Base-by-base conservation (phyloP, 2,888 invertebrate genomes). In the Dolomedes plantarius region DNA sequence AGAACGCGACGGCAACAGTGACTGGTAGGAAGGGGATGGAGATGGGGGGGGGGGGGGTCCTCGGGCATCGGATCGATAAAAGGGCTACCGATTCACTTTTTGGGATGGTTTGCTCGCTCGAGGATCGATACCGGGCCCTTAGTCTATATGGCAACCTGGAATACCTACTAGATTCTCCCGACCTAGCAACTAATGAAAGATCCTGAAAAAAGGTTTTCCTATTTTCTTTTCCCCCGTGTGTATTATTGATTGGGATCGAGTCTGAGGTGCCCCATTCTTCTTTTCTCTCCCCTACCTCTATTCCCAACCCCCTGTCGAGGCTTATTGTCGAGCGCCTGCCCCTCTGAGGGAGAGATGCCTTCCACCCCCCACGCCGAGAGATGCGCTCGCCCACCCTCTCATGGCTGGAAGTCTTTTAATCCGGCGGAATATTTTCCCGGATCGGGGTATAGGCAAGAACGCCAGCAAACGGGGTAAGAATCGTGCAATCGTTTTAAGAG, bases 1-100 rank as follows among this genome's bases (percentile, higher is more conserved):
- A 78, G 83, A 76, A 27, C 68, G 50, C 50, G 75, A 76, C 65
- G 82, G 82, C 82, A 83, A 83, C 82, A 76, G 82, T 83, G 75
- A 82, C 75, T 62, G 31, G 11, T 11, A 28, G 67, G 11, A n/a
- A 19, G 27, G 67, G 16, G 41, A 46, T n/a, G n/a, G 41, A 13
- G 16, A 46, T 9, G 67, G 29, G 62, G 23, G n/a, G 72, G 23
- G 72, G 69, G 71, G 31, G 50, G 28, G 56, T 3, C 1, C 56
- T 2, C 56, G 56, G 65, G 72, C 76, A n/a, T n/a, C n/a, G 71
- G 83, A 85, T 85, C 83, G 77, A 85, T 85, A 65, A 72, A 83
- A 76, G 75, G 46, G 76, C 82, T 76, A 76, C 82, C 69, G 71
- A 83, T 76, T 83, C 82, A 50, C 72, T 75, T 75, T 75, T 68